A percentile compares a stretch with the other conserved stretches of the same genome.
Evolutionary conservation across 2,797 vertebrate species (phyloP).

Genomic region (Acanthopagrus latus): DNA sequence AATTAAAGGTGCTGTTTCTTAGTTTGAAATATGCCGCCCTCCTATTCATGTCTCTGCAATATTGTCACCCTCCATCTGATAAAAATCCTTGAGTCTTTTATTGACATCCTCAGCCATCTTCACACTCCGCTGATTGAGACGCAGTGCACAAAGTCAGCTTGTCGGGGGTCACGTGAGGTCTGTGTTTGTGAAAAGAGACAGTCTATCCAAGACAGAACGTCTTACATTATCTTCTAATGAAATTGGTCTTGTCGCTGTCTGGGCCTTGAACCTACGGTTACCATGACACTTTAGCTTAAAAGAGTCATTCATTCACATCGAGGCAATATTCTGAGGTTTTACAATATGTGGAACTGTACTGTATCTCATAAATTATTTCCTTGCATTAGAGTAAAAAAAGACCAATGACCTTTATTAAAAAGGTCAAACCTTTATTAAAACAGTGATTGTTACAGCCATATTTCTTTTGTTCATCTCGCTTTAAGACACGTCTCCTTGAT

Average conservation of each 20-base stretch:
- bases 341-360: background rate
- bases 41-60: constrained; percentile 32
- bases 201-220: constrained; percentile 12
- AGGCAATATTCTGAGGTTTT: background rate
- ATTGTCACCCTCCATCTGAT: constrained; percentile 14
- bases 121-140: constrained; percentile 20
- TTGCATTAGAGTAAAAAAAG: background rate
- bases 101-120: constrained; percentile 28
- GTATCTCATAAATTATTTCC: background rate
- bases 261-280: constrained; percentile 19
- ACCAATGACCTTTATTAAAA: constrained; percentile 3
- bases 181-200: constrained; percentile 9
- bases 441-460: background rate
- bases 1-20: constrained; percentile 22
- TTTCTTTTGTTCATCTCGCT: background rate
- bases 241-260: background rate
- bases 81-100: constrained; percentile 50
- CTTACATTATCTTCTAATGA: background rate
- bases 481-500: background rate
- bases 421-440: background rate
- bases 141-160: constrained; percentile 4
- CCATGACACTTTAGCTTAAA: background rate
- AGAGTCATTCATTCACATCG: background rate
- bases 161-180: constrained; percentile 24
- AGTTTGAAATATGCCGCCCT: constrained; percentile 9